Percentiles rank a stretch among this genome's conserved stretches.
Conservation (phyloP, 2,113 vertebrate species). For the Chlamydotis undulata region DNA sequence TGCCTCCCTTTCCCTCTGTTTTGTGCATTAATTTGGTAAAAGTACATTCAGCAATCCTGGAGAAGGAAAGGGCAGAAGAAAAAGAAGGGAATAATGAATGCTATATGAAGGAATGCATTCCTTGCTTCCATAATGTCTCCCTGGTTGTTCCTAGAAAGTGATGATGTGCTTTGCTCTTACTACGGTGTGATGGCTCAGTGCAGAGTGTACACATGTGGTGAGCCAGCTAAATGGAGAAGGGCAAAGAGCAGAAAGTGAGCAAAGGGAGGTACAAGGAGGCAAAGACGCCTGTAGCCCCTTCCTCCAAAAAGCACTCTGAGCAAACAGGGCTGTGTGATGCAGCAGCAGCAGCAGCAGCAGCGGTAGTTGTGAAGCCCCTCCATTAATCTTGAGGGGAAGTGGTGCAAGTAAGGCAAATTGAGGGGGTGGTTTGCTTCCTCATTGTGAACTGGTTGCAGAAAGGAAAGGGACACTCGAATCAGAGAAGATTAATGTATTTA, state of each 20-base stretch:
- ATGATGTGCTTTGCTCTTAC: neutral
- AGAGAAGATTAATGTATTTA: neutral
- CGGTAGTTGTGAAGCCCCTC: neutral
- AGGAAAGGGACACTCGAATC: neutral
- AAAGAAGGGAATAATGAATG: neutral
- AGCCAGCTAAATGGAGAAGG: neutral
- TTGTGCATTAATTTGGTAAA: neutral
- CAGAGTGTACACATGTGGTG: accelerated
- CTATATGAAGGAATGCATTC: neutral
- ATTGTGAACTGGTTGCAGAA: neutral
- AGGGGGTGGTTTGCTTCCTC: neutral
- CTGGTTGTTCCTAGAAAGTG: neutral
- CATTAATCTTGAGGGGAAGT: neutral
- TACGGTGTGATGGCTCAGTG: accelerated
- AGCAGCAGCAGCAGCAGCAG: neutral
- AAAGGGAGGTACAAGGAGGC: neutral
- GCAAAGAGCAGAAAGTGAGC: neutral
- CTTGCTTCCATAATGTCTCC: neutral
- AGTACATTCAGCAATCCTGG: neutral
- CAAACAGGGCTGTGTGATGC: neutral
- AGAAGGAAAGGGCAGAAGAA: neutral
- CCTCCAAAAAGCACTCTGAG: neutral
- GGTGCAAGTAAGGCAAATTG: neutral
- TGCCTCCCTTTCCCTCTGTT: neutral
- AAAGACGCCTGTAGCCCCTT: neutral